Conservation (phyloP, 2,888 invertebrate species). For the Rhamphomyia laevipes region DNA sequence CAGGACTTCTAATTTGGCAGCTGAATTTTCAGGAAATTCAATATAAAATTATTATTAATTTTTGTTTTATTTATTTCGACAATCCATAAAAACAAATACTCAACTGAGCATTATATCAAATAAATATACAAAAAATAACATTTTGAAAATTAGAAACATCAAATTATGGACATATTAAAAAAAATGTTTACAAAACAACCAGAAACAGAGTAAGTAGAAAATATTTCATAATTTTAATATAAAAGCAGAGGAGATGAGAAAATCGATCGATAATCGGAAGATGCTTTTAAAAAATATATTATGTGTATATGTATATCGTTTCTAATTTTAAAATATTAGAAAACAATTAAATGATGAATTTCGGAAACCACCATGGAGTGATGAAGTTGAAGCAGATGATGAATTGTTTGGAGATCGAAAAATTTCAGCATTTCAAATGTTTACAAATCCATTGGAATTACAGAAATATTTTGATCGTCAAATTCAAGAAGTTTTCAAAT, state of each 20-base stretch:
- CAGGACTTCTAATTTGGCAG: too few species aligned
- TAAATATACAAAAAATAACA: too few species aligned
- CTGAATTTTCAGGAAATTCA: too few species aligned
- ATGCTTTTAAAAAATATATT: background rate
- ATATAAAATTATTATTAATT: too few species aligned
- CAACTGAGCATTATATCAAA: too few species aligned
- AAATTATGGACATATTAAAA: conserved; percentile 23
- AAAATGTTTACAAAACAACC: conserved; percentile 24
- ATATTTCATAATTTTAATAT: background rate
- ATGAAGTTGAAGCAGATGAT: conserved; percentile 37
- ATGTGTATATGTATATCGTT: background rate
- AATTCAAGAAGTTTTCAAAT: conserved; percentile 44
- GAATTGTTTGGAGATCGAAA: conserved; percentile 35
- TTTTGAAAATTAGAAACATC: too few species aligned
- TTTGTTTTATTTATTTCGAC: too few species aligned
- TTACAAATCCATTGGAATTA: conserved; percentile 47
- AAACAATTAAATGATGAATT: conserved; percentile 21
- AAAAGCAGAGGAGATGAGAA: background rate
- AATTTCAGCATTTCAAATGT: conserved; percentile 42
- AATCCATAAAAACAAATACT: too few species aligned
- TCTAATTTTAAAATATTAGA: background rate
- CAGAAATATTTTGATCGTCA: conserved; percentile 49
- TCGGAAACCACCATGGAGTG: conserved; percentile 37
- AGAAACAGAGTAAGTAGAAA: conserved; percentile 4
- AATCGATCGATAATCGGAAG: too few species aligned